Percentiles rank a stretch among this genome's conserved stretches.
These are phyloP conservation scores for Brachionus sp. DNA, from an alignment of 1,140 invertebrate genomes.

Conservation along the genomic window DNA sequence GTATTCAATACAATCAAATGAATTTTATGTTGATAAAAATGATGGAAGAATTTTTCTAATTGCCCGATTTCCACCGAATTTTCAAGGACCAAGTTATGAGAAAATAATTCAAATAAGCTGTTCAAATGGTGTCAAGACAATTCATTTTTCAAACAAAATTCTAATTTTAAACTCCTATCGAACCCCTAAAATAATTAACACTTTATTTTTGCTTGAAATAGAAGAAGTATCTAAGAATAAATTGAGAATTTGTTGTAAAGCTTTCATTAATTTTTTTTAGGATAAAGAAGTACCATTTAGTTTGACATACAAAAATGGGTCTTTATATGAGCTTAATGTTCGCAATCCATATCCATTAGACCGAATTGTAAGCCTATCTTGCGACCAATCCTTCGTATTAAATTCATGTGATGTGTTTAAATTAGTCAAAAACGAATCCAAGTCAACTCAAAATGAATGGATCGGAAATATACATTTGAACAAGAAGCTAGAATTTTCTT, in stretches of 20 bases:
- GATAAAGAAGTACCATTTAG: not conserved
- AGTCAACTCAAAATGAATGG: not conserved
- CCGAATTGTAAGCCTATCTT: not conserved
- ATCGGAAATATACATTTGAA: not conserved
- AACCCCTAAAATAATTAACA: not conserved
- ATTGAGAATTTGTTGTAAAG: not conserved
- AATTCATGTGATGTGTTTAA: not conserved
- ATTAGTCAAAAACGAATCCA: not conserved
- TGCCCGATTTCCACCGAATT: not conserved
- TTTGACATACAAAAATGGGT: not conserved
- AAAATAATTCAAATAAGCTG: not conserved
- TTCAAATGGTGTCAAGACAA: not conserved
- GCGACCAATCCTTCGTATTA: not conserved
- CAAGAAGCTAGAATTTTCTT: not conserved
- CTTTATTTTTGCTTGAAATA: not conserved
- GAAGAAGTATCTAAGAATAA: not conserved
- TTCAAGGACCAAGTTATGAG: not conserved
- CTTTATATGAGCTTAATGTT: not conserved
- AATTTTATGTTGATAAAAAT: conserved; percentile 2
- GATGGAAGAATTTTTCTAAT: conserved; percentile 9
- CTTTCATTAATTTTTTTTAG: not conserved
- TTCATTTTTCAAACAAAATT: not conserved
- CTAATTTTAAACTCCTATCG: not conserved
- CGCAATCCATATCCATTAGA: not conserved
- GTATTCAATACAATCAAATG: not conserved